Evolutionary conservation across 2,888 invertebrate species (phyloP), one percentile per base, ranked within the genome.

Genomic region (Lasioglossum malachurum): DNA sequence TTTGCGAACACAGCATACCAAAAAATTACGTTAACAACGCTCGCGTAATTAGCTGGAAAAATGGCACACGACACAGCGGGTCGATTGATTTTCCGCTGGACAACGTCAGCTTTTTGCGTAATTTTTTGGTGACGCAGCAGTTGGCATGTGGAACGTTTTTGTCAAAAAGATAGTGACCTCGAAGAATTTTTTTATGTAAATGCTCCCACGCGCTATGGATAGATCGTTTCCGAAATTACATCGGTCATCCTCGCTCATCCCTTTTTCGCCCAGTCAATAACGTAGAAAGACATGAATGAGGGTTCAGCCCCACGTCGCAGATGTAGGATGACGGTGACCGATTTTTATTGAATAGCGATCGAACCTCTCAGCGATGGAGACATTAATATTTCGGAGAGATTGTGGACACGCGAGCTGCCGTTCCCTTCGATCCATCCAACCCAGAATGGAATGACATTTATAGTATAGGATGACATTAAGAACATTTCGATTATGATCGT

Each of bases 301-400:
- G 72, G 72, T 75, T 19, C n/a, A n/a, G 31, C 35, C 67, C 23
- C 35, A 8, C 10, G 23, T 19, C 67, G 19, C 19, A 23, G 23
- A 31, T 12, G 35, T 7, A 1, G 35, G n/a, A 38, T 27, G 27
- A 46, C 38, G 60, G 57, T 69, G 57, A 72, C 72, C 53, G 67
- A 77, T 82, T 82, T 72, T 82, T 82, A 81, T 75, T 16, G 71
- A 75, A 75, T 78, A 49, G n/a, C 16, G 57, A 83, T 75, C 64
- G 46, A 31, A 75, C 41, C 31, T 53, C 16, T 4, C 19, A 35
- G 49, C 44, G 82, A 73, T 8, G 64, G 41, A 44, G 72, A 76
- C 53, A 31, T 76, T 60, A 72, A 82, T 82, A 82, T 31, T 74
- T 73, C 38, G n/a, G 2, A 23, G 4, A 44, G 16, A 23, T 82